Evolutionary conservation across 2,797 vertebrate species (phyloP).

Genomic region (Novumbra hubbsi): DNA sequence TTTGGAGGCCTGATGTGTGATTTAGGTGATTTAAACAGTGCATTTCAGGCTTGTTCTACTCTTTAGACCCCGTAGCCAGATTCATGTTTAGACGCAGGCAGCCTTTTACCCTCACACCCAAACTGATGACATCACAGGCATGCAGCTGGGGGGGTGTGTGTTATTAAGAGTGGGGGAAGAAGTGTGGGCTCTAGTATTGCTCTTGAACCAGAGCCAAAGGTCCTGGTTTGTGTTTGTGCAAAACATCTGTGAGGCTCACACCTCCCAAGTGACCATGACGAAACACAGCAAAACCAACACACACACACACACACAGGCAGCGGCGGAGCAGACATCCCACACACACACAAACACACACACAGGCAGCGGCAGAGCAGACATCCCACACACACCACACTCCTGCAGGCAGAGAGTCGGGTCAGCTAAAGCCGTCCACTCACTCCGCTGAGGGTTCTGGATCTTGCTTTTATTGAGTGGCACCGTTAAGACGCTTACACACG

Average conservation of each 20-base stretch:
- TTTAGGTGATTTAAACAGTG: too few relatives aligned
- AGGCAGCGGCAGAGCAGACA: too few relatives aligned
- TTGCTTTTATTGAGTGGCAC: constrained; percentile 1
- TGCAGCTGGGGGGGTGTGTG: neutral
- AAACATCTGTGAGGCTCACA: constrained; percentile 5
- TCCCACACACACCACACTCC: neutral
- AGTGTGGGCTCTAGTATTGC: neutral
- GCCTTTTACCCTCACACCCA: neutral
- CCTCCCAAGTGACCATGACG: constrained; percentile 14
- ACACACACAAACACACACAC: neutral
- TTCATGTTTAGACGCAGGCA: constrained; percentile 1
- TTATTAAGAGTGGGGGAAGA: neutral
- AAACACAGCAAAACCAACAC: neutral
- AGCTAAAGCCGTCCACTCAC: neutral
- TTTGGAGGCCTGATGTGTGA: too few relatives aligned
- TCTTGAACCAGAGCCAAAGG: constrained; percentile 6
- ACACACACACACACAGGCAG: neutral
- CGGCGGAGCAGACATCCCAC: too few relatives aligned
- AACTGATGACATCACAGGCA: constrained; percentile 7
- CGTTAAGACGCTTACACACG: neutral
- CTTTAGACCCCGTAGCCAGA: neutral
- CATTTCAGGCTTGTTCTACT: neutral
- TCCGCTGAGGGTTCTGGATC: neutral
- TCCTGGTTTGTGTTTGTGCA: constrained; percentile 8
- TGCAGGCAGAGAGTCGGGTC: neutral